phyloP scores from a whole-genome alignment of 2,888 invertebrate species.

The Pristionchus mayeri region DNA sequence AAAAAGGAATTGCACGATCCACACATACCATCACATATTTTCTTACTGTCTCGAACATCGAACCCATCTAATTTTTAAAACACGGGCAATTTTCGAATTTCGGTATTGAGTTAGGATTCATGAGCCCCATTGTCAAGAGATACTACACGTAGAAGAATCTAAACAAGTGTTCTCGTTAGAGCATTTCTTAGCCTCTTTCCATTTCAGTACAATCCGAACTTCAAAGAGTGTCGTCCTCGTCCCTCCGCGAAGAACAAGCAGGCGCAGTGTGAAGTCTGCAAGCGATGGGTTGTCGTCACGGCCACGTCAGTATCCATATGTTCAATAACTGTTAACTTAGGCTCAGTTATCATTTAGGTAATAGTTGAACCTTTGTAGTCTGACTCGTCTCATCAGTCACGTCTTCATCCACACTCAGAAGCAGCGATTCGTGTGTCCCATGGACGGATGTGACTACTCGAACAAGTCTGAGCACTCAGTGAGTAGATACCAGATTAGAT shows the following conservation, averaged over 20 bases:
- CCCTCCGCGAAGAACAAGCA: background rate
- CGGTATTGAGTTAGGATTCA: no score
- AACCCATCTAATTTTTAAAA: no score
- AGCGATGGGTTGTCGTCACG: background rate
- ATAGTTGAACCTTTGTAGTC: background rate
- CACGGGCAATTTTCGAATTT: no score
- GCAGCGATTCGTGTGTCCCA: background rate
- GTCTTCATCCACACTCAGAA: slow-evolving; percentile 2
- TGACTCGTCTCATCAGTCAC: background rate
- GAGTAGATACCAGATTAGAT: background rate
- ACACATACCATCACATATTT: no score
- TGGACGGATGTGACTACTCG: background rate
- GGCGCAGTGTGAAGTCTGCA: background rate
- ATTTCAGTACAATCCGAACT: background rate
- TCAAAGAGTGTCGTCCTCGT: background rate
- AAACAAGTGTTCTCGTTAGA: no score
- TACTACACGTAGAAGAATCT: no score
- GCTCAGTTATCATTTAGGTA: no score
- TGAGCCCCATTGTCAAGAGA: no score
- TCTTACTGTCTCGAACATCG: no score
- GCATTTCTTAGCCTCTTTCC: no score
- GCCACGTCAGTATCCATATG: background rate
- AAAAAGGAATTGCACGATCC: no score
- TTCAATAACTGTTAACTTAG: no score
- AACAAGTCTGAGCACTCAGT: background rate